These are phyloP conservation scores for Oophaga pumilio DNA, from an alignment of 2,113 vertebrate genomes.

Conservation along the genomic window DNA sequence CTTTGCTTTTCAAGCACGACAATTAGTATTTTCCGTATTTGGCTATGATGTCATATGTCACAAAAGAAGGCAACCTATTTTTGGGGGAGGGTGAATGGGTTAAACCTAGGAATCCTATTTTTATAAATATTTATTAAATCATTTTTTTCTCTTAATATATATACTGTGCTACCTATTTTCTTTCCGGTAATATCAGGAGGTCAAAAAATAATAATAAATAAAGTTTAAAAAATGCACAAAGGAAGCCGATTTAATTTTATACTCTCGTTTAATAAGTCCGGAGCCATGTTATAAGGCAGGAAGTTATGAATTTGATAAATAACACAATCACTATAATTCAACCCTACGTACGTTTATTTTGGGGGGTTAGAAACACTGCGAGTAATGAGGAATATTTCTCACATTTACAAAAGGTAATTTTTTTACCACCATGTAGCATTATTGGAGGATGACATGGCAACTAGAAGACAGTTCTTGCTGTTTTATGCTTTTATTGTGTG, in stretches of 20 bases:
- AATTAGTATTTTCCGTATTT: slow-evolving; percentile 54
- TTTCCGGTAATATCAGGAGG: neutral
- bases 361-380: neutral
- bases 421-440: neutral
- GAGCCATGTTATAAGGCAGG: neutral
- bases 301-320: slow-evolving; percentile 31
- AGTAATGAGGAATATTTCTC: slow-evolving; percentile 34
- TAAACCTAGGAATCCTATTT: neutral
- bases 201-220: neutral
- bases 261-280: slow-evolving; percentile 19
- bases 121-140: neutral
- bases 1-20: neutral
- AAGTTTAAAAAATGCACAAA: neutral
- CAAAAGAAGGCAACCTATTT: neutral
- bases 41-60: neutral
- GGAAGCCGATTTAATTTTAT: neutral
- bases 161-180: neutral
- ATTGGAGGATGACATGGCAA: neutral
- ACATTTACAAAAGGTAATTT: neutral
- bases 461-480: neutral
- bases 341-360: slow-evolving; percentile 2
- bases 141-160: neutral
- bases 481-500: neutral
- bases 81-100: neutral
- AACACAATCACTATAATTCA: slow-evolving; percentile 26